Conservation (phyloP, 2,113 vertebrate species). For the Heteronetta atricapilla region DNA sequence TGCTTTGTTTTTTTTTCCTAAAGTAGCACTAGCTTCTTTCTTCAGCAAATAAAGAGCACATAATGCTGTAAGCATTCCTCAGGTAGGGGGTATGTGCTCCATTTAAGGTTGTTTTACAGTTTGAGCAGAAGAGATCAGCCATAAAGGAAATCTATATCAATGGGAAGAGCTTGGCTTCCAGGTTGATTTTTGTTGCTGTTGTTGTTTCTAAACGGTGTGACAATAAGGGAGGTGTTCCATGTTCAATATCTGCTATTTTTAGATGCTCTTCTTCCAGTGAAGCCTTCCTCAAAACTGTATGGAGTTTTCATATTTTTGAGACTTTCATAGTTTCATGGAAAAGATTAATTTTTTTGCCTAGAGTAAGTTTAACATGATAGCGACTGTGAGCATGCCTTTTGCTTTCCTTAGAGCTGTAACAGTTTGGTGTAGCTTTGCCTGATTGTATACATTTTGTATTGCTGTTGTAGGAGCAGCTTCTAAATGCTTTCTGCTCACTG, state of each 20-base stretch:
- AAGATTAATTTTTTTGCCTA: background rate
- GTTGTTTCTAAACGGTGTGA: conserved; percentile 33
- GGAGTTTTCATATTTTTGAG: background rate
- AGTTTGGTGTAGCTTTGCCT: background rate
- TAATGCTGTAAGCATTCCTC: conserved; percentile 48
- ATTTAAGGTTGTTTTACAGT: conserved; percentile 20
- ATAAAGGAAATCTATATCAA: conserved; percentile 37
- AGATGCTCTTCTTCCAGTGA: background rate
- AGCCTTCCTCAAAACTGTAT: background rate
- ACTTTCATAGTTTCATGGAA: background rate
- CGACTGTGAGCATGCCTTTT: background rate
- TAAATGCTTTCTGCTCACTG: background rate
- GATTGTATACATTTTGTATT: background rate
- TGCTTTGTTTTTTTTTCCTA: background rate
- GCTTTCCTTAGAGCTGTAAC: background rate
- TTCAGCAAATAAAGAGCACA: conserved; percentile 49
- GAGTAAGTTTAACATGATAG: background rate
- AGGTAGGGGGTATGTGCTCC: conserved; percentile 26
- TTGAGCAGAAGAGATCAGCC: conserved; percentile 17
- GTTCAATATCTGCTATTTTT: conserved; percentile 3
- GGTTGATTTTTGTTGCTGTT: background rate
- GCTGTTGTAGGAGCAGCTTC: background rate
- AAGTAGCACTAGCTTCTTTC: conserved; percentile 66
- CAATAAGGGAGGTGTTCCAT: background rate
- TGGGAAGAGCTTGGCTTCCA: conserved; percentile 58